Base-by-base conservation (phyloP, 2,888 invertebrate genomes). In the Cotesia congregata region DNA sequence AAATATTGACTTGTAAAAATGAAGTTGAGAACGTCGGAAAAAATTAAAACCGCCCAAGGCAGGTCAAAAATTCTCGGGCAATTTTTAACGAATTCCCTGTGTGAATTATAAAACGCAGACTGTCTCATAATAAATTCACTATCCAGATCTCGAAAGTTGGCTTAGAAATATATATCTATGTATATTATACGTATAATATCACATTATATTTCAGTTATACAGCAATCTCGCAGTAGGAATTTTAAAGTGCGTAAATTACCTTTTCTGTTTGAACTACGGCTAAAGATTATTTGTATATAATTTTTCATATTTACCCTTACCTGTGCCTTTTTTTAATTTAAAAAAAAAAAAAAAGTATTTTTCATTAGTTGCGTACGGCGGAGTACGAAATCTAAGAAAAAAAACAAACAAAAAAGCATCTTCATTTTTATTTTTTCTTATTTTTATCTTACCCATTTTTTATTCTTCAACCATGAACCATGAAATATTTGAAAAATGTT, bases 261-360 rank as follows among this genome's bases (percentile, higher is more conserved):
- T 77, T 83, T 82, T 82, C 82, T 71, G 78, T 83, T 83, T 83
- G 81, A 81, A 74, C 76, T 30, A 30, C 30, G 30, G 30, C 30
- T 78, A 72, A 74, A 80, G 79, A 82, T 81, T 79, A 75, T 62
- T 61, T 64, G n/a, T n/a, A 61, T 15, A n/a, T 71, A 61, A 12
- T 40, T 60, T n/a, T 38, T 60, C 6, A 6, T 61, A 38, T 30
- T 9, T 60, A 38, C 12, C 9, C 50, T 4, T n/a, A 1, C 12
- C 15, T 38, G 6, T 20, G 7, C 59, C 59, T 5, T 59, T 50
- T 41, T 15, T 41, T 59, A 17, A 41, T 20, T 5, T 38, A 60
- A 70, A 60, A 17, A 62, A 38, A 59, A 62, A 38, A 30, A 30
- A 30, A 30, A 30, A 3, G 3, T 64, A 62, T 72, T 12, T 15